Conservation (phyloP, 92 coral and sea anemone genomes). For the Nematostella vectensis region DNA sequence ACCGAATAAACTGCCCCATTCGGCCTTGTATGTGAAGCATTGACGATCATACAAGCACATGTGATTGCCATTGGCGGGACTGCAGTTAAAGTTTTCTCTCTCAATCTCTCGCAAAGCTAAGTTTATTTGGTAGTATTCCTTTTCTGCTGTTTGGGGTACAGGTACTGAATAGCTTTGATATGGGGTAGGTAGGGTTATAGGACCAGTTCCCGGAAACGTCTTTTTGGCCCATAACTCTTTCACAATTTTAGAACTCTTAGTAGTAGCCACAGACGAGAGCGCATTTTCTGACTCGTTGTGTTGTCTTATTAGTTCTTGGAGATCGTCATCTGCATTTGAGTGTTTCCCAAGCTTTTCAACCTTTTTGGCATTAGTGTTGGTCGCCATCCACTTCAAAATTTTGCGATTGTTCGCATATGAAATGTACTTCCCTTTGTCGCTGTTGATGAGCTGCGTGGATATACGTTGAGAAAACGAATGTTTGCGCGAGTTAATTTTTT, state of each 20-base stretch:
- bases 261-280: conserved; percentile 2
- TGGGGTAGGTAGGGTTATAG: conserved; percentile 8
- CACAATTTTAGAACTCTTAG: conserved; percentile 17
- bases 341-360: not conserved
- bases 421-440: conserved; percentile 29
- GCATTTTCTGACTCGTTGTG: conserved; percentile 13
- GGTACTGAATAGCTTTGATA: conserved; percentile 15
- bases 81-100: not conserved
- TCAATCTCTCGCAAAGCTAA: not conserved
- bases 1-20: too few relatives aligned
- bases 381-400: conserved; percentile 18
- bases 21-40: too few relatives aligned
- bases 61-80: not conserved
- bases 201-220: conserved; percentile 44
- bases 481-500: conserved; percentile 30
- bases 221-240: conserved; percentile 36
- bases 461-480: conserved; percentile 30
- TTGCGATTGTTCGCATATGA: conserved; percentile 25
- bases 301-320: conserved; percentile 27
- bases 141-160: conserved; percentile 35
- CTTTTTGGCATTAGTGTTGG: conserved; percentile 32
- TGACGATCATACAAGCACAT: too few relatives aligned
- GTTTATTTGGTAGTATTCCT: conserved; percentile 25
- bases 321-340: conserved; percentile 17
- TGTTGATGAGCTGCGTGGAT: conserved; percentile 21